Evolutionary conservation across 2,797 vertebrate genomes (phyloP).

Genomic region (Luscinia luscinia): DNA sequence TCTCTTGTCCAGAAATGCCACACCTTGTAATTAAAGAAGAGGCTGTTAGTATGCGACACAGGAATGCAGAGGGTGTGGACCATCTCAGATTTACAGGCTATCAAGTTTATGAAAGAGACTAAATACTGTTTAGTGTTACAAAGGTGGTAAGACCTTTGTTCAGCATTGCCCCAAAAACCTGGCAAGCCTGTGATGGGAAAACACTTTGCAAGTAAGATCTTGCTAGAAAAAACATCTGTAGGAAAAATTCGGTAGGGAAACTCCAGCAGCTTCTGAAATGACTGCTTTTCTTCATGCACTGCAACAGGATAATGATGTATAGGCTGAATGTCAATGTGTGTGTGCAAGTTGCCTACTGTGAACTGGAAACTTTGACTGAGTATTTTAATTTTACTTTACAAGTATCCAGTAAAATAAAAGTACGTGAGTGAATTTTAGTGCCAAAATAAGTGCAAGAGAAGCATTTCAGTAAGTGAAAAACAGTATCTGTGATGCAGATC

Average conservation of each 20-base stretch:
- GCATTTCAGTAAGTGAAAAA: slow-evolving; percentile 3
- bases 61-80: slow-evolving; percentile 69
- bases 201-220: slow-evolving; percentile 72
- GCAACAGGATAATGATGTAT: not conserved
- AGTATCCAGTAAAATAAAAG: slow-evolving; percentile 24
- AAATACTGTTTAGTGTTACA: slow-evolving; percentile 50
- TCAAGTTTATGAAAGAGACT: slow-evolving; percentile 63
- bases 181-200: slow-evolving; percentile 55
- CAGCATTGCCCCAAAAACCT: slow-evolving; percentile 62
- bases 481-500: not conserved
- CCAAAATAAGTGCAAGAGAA: slow-evolving; percentile 51
- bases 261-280: slow-evolving; percentile 16
- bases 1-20: slow-evolving; percentile 71
- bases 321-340: slow-evolving; percentile 11
- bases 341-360: slow-evolving; percentile 20
- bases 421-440: not conserved
- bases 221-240: slow-evolving; percentile 57
- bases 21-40: slow-evolving; percentile 72
- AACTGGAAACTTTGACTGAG: slow-evolving; percentile 49
- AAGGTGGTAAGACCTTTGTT: slow-evolving; percentile 69
- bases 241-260: slow-evolving; percentile 50
- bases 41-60: slow-evolving; percentile 28
- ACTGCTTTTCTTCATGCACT: slow-evolving; percentile 16
- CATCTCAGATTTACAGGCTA: slow-evolving; percentile 56
- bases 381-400: slow-evolving; percentile 50